phyloP scores from a whole-genome alignment of 2,113 vertebrate genomes.

The Neoarius graeffei region DNA sequence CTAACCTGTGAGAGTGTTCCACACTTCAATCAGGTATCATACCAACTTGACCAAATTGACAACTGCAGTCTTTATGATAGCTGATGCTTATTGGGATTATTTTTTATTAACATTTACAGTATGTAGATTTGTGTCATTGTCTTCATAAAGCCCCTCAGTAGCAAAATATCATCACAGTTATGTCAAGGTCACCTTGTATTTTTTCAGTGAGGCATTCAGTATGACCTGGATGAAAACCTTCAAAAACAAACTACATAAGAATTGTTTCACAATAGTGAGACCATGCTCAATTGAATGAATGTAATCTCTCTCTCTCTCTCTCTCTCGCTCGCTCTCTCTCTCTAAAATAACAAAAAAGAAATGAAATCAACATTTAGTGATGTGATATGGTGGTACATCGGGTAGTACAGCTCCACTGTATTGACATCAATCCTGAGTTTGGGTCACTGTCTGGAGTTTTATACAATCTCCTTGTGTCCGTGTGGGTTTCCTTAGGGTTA shows the following conservation, averaged over 20 bases:
- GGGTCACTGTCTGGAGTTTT: not conserved
- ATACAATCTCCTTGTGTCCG: not conserved
- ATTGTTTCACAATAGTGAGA: not conserved
- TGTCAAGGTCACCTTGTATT: not conserved
- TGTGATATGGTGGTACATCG: no score
- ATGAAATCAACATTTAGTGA: no score
- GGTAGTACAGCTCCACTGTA: no score
- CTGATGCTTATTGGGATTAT: not conserved
- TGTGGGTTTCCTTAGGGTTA: not conserved
- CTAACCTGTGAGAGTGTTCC: no score
- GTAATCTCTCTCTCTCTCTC: no score
- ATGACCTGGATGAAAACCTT: not conserved
- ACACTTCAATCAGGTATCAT: not conserved
- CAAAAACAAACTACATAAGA: not conserved
- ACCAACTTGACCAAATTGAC: not conserved
- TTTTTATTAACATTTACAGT: not conserved
- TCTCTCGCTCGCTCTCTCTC: no score
- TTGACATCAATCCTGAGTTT: not conserved
- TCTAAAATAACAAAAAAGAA: no score
- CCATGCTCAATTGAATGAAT: not conserved
- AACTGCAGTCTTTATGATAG: not conserved
- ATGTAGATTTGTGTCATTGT: not conserved
- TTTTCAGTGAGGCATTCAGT: not conserved
- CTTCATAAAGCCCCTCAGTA: not conserved
- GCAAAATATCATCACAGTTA: not conserved